phyloP scores from a whole-genome alignment of 92 coral and sea anemone genomes.

The Actinernus sp. region DNA sequence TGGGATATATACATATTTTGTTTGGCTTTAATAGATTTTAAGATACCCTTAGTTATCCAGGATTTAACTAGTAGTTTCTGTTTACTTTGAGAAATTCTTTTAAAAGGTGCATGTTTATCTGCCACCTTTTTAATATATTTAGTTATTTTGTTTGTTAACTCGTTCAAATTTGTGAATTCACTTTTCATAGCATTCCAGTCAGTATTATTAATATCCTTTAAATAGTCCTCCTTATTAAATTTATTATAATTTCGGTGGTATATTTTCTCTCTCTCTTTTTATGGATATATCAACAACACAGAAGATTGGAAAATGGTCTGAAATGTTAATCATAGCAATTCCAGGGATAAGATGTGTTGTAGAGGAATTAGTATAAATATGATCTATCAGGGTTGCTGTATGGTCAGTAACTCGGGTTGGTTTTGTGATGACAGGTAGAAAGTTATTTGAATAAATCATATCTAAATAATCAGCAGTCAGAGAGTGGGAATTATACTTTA shows the following conservation, averaged over 20 bases:
- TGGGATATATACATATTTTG: slow-evolving; percentile 17
- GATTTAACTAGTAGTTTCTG: slow-evolving; percentile 5
- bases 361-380: slow-evolving; percentile 53
- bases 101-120: slow-evolving; percentile 19
- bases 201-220: slow-evolving; percentile 1
- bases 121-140: slow-evolving; percentile 10
- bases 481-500: slow-evolving; percentile 15
- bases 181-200: slow-evolving; percentile 11
- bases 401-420: slow-evolving; percentile 62
- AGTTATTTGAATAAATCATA: slow-evolving; percentile 27
- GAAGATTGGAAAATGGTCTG: slow-evolving; percentile 60
- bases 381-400: slow-evolving; percentile 58
- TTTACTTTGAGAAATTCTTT: slow-evolving; percentile 7
- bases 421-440: slow-evolving; percentile 52
- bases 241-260: slow-evolving; percentile 12
- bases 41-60: slow-evolving; percentile 16
- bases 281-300: slow-evolving; percentile 16
- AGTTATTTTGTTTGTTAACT: slow-evolving; percentile 19
- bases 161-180: slow-evolving; percentile 12
- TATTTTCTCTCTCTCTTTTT: not conserved
- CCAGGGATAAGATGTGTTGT: slow-evolving; percentile 27
- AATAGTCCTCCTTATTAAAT: slow-evolving; percentile 20
- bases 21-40: slow-evolving; percentile 11
- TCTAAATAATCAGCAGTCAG: slow-evolving; percentile 31
- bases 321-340: slow-evolving; percentile 38